Evolutionary conservation across 2,888 invertebrate genomes (phyloP).

Genomic region (Diarsia brunnea): DNA sequence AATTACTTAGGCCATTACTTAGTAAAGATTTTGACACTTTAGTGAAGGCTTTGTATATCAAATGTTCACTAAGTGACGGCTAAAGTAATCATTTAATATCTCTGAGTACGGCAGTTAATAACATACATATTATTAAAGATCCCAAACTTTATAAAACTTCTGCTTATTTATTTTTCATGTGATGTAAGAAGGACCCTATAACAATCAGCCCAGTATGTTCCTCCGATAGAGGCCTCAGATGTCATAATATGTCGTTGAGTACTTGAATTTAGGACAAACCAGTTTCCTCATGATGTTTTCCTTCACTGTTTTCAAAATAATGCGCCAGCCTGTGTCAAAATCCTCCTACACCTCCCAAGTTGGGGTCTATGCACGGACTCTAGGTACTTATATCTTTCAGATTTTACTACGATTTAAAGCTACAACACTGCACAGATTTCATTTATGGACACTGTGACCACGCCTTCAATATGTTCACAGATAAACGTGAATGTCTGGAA

Average conservation of each 20-base stretch:
- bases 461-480: slow-evolving; percentile 47
- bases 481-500: neutral
- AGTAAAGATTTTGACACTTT: too few species aligned
- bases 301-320: neutral
- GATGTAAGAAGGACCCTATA: neutral
- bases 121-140: neutral
- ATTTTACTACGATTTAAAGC: slow-evolving; percentile 49
- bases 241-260: neutral
- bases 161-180: neutral
- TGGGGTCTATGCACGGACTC: neutral
- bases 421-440: slow-evolving; percentile 41
- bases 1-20: too few species aligned
- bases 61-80: too few species aligned
- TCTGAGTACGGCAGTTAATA: too few species aligned
- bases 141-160: neutral
- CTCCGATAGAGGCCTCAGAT: neutral
- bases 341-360: neutral
- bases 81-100: too few species aligned
- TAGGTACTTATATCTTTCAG: slow-evolving; percentile 40
- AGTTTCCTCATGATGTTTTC: neutral
- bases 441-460: slow-evolving; percentile 41
- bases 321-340: neutral
- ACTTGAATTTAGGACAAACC: neutral
- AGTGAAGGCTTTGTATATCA: too few species aligned
- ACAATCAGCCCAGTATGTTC: neutral